Conservation (phyloP, 2,888 invertebrate genomes). For the Ophonus ardosiacus region DNA sequence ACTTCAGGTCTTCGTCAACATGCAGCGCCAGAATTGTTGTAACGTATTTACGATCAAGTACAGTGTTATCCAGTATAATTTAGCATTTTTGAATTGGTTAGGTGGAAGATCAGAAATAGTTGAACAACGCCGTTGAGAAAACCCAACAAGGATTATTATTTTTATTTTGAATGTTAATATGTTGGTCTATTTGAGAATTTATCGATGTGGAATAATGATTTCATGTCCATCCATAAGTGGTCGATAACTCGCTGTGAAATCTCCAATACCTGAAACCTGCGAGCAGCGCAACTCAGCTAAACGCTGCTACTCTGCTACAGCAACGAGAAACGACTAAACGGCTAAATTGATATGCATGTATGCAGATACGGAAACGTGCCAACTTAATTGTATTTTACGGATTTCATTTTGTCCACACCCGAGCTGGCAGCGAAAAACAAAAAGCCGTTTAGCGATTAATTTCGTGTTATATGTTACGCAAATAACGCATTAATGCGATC, state of each 20-base stretch:
- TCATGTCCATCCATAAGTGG: not conserved
- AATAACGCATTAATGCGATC: conserved; percentile 51
- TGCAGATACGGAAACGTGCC: conserved; percentile 51
- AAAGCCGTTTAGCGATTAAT: conserved; percentile 50
- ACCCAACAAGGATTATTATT: too few relatives aligned
- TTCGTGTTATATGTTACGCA: conserved; percentile 50
- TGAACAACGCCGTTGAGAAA: too few relatives aligned
- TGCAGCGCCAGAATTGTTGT: too few relatives aligned
- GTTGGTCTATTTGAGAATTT: not conserved
- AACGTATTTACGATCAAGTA: too few relatives aligned
- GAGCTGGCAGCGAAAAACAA: conserved; percentile 13
- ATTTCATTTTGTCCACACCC: conserved; percentile 30
- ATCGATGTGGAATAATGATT: not conserved
- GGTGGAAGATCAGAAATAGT: too few relatives aligned
- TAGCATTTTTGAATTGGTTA: too few relatives aligned
- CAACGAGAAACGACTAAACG: not conserved
- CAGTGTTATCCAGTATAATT: too few relatives aligned
- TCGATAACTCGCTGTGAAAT: not conserved
- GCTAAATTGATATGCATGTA: conserved; percentile 56
- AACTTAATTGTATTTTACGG: conserved; percentile 57
- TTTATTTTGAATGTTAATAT: not conserved
- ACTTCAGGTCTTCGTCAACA: too few relatives aligned
- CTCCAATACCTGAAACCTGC: conserved; percentile 4
- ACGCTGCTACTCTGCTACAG: not conserved
- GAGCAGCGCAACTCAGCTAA: not conserved